Evolutionary conservation across 2,888 invertebrate genomes (phyloP), one percentile per base, ranked within the genome.

Genomic region (Drosophila percnosoma): DNA sequence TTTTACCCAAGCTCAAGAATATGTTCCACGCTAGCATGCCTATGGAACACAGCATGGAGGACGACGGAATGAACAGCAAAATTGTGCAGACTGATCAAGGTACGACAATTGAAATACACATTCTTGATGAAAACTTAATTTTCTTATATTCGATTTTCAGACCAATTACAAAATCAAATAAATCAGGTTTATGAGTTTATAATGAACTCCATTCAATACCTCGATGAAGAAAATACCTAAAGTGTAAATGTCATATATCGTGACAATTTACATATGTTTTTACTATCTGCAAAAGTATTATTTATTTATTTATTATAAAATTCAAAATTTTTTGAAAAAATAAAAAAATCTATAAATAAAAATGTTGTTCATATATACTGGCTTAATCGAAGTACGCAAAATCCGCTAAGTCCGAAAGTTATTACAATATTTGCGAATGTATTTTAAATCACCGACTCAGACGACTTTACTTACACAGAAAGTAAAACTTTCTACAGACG

Each of bases 1-100:
- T 97, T 90, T 95, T 97, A 77, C 97, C 97, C 1, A 96, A 96
- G 91, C 92, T 96, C 29, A 92, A 92, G 66, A 84, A 85, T 53
- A 68, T 92, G 61, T 90, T 92, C 34, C 24, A 21, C 11, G 75
- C 69, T 15, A 82, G 87, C 29, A 79, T 80, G 76, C 73, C 76
- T 11, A 33, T 33, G 33, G 33, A 33, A 4, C 33, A 33, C 11
- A 33, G 33, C 13, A 78, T 81, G 65, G 91, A 91, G 36, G 91
- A 92, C 27, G 89, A 87, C 24, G 81, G 81, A 8, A 79, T 83
- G 80, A 86, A 88, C 68, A 90, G 90, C 59, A 91, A 87, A 58
- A 74, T 80, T 53, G 78, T 83, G 24, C 78, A 75, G 55, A 90
- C 87, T 18, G 91, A 92, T 34, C 84, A 85, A 74, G 91, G 92